Percentiles rank a stretch among this genome's conserved stretches.
These are phyloP conservation scores for Alentia gelatinosa DNA, from an alignment of 2,888 invertebrate species.

Conservation along the genomic window DNA sequence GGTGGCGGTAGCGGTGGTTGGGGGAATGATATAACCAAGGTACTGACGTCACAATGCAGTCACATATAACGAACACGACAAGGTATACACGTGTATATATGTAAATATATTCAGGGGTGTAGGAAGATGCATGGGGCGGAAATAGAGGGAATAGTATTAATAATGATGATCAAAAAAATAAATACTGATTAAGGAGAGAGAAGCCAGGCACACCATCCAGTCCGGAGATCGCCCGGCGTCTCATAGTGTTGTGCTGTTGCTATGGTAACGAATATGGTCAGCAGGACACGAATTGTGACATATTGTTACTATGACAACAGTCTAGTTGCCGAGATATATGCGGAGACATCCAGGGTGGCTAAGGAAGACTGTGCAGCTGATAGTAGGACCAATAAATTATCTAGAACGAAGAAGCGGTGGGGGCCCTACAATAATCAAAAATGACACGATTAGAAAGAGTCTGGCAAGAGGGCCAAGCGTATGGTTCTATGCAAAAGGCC, in stretches of 20 bases:
- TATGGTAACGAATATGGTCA: constrained; percentile 45
- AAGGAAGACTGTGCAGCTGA: neutral
- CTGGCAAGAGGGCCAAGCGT: constrained; percentile 30
- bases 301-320: constrained; percentile 51
- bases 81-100: too few relatives aligned
- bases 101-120: neutral
- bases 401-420: constrained; percentile 19
- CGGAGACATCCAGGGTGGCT: constrained; percentile 25
- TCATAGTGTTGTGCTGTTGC: constrained; percentile 16
- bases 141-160: neutral
- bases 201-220: constrained; percentile 6
- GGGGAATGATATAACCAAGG: neutral
- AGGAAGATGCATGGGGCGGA: neutral
- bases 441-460: constrained; percentile 46
- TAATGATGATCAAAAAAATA: neutral
- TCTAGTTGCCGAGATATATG: constrained; percentile 11
- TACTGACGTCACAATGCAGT: constrained; percentile 42
- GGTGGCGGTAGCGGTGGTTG: neutral
- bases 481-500: constrained; percentile 5
- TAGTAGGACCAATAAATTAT: constrained; percentile 26
- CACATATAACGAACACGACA: constrained; percentile 14
- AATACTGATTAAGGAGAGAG: neutral
- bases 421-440: constrained; percentile 51
- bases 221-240: neutral
- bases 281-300: constrained; percentile 12